Evolutionary conservation across 2,797 vertebrate genomes (phyloP).

Genomic region (Manis javanica): DNA sequence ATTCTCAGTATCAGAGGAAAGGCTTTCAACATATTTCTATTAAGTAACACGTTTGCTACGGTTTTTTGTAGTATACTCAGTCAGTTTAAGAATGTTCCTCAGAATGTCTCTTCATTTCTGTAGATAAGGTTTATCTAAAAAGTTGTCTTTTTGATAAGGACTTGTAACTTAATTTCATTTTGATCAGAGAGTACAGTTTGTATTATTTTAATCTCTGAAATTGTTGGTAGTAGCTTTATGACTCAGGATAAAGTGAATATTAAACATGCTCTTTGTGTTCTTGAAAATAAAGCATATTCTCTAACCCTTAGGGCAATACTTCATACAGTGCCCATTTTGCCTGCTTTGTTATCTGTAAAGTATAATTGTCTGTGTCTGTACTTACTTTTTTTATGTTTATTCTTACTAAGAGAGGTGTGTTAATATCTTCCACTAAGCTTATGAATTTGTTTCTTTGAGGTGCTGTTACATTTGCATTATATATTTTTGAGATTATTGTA

Average conservation of each 20-base stretch:
- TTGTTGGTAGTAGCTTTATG: conserved; percentile 2
- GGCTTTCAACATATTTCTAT: neutral
- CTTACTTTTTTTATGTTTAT: neutral
- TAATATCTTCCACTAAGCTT: neutral
- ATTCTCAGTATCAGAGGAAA: neutral
- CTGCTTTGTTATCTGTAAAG: neutral
- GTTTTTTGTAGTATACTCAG: neutral
- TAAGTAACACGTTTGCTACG: neutral
- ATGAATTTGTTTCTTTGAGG: neutral
- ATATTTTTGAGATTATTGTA: neutral
- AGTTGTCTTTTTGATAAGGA: neutral
- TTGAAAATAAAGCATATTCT: conserved; percentile 6
- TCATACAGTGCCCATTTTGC: neutral
- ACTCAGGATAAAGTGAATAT: neutral
- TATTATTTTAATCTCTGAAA: conserved; percentile 6
- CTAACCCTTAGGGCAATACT: neutral
- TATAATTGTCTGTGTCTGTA: neutral
- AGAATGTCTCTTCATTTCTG: conserved; percentile 39
- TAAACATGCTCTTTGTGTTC: neutral
- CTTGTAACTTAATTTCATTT: conserved; percentile 44
- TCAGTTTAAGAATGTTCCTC: neutral
- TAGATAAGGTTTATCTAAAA: neutral
- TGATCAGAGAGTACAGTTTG: neutral
- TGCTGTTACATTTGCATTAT: neutral
- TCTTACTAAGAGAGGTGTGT: neutral